phyloP scores from a whole-genome alignment of 1,140 invertebrate species.

The Drosophila ohnishii region DNA sequence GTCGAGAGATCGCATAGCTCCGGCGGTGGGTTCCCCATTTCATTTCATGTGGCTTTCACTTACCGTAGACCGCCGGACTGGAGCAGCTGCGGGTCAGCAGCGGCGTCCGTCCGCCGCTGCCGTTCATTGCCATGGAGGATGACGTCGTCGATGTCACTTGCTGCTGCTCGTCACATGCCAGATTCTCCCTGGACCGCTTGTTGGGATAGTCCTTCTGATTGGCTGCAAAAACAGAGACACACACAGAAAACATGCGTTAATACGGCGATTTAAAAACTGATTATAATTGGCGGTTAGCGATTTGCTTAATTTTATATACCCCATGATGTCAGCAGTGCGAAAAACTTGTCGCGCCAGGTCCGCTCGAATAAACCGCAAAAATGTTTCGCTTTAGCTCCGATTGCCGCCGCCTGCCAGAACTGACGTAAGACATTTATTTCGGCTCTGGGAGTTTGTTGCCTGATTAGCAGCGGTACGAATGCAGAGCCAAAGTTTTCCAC shows the following conservation, averaged over 20 bases:
- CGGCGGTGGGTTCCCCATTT: slow-evolving; percentile 7
- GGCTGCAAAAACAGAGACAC: slow-evolving; percentile 84
- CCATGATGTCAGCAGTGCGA: slow-evolving; percentile 73
- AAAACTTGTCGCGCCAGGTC: slow-evolving; percentile 72
- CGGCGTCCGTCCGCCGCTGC: slow-evolving; percentile 79
- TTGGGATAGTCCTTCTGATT: slow-evolving; percentile 88
- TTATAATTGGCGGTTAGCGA: slow-evolving; percentile 34
- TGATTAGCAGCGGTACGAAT: slow-evolving; percentile 32
- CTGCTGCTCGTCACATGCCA: slow-evolving; percentile 77
- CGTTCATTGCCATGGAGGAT: slow-evolving; percentile 73
- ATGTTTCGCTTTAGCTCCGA: slow-evolving; percentile 40
- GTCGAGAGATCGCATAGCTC: slow-evolving; percentile 16
- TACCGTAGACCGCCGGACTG: slow-evolving; percentile 82
- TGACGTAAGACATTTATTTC: slow-evolving; percentile 80
- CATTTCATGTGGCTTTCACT: slow-evolving; percentile 43
- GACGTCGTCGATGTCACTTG: slow-evolving; percentile 62
- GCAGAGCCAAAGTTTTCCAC: slow-evolving; percentile 43
- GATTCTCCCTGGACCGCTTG: slow-evolving; percentile 85
- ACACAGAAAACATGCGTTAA: slow-evolving; percentile 17
- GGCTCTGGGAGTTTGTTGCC: slow-evolving; percentile 52
- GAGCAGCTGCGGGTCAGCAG: slow-evolving; percentile 82
- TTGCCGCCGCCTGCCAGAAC: slow-evolving; percentile 69
- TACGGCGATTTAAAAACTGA: slow-evolving; percentile 30
- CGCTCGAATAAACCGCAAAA: slow-evolving; percentile 49
- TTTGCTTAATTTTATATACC: slow-evolving; percentile 49